Percentiles rank a stretch among this genome's conserved stretches.
Conservation (phyloP, 2,113 vertebrate genomes). For the Aptenodytes forsteri region DNA sequence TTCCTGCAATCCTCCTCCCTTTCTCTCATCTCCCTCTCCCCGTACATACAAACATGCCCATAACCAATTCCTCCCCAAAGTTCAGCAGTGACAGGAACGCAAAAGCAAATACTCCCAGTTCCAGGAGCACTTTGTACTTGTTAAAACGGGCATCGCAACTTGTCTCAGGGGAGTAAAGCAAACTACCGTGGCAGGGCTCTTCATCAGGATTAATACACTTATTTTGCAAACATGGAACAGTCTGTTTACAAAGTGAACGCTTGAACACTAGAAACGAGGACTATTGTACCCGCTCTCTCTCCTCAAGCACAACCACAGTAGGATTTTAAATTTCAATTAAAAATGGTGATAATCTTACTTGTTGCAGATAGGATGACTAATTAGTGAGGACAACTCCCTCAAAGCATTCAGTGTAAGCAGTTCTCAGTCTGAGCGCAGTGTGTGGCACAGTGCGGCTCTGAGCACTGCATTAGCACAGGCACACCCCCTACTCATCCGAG, state of each 20-base stretch:
- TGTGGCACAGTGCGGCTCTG: not conserved
- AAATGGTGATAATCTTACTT: not conserved
- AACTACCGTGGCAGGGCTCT: not conserved
- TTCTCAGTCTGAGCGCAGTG: fast-evolving
- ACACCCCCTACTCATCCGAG: not conserved
- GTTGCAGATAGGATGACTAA: not conserved
- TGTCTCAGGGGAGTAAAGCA: not conserved
- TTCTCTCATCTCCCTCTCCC: not conserved
- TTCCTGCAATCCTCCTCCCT: not conserved
- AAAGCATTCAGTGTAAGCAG: not conserved
- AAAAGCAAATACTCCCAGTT: not conserved
- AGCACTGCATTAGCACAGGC: not conserved
- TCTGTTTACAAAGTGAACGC: not conserved
- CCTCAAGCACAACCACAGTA: not conserved
- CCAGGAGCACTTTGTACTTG: not conserved
- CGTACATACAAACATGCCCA: not conserved
- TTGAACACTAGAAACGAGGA: not conserved
- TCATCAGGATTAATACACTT: not conserved
- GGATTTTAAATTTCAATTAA: not conserved
- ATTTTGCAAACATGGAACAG: not conserved
- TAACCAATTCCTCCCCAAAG: not conserved
- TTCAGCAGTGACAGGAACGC: not conserved
- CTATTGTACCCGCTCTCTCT: not conserved
- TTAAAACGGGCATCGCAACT: not conserved
- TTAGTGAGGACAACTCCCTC: not conserved